Base-by-base conservation (phyloP, 2,797 vertebrate genomes). In the Gephyroberyx darwinii region DNA sequence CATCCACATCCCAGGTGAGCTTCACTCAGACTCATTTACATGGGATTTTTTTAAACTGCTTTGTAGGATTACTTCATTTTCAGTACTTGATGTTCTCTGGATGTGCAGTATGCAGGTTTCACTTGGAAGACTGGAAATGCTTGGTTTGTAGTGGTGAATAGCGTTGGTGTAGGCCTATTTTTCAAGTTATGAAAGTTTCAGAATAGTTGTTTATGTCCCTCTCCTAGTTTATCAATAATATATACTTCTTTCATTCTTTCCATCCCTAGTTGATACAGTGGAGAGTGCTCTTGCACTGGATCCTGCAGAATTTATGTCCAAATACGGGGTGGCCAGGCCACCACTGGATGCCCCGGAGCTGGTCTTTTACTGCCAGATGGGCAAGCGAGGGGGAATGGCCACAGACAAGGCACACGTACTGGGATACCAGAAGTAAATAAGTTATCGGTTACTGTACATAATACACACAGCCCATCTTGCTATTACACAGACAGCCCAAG, bases 351-450 rank as follows among this genome's bases (percentile, higher is more conserved):
- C 91, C 0, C 68, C 89, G 13, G 86, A 94, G 41, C 69, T 96
- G 50, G 75, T 95, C 72, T 95, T 97, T 86, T 91, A 95, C 83
- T 96, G 95, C 78, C 93, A 93, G 51, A 20, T 93, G 58, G 95
- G 96, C 47, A 85, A 5, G 6, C 87, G 95, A 69, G 95, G 93
- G 4, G 74, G 0, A 12, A 17, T 5, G 13, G 95, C 95, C 54
- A 93, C 91, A 0, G 66, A 78, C n/a, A 91, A 90, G 10, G 95
- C 95, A 33, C 48, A 3, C 2, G 3, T 73, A 16, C 84, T 94
- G 0, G 95, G 95, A 65, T 95, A 91, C 22, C 33, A 69, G 22
- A 93, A 92, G 95, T 96, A 93, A 81, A 80, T 75, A 55, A 31
- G 2, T 68, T 41, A 17, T 51, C 56, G 8, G 26, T 58, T 65